Conservation (phyloP, 1,140 invertebrate genomes). For the Chelonus insularis region DNA sequence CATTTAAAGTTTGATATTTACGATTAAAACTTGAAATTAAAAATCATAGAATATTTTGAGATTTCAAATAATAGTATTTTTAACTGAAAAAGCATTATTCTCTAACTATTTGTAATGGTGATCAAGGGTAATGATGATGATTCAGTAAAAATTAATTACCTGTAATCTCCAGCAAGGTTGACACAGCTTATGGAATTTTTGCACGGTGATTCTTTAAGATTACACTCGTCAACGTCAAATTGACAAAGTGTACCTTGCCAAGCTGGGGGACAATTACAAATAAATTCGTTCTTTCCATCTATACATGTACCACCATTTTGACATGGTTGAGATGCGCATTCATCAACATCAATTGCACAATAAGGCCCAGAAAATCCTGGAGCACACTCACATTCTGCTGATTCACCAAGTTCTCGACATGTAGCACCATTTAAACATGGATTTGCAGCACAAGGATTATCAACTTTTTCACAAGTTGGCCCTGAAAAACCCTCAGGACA, state of each 20-base stretch:
- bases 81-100: neutral
- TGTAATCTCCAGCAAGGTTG: constrained; percentile 81
- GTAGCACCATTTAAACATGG: constrained; percentile 87
- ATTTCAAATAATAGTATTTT: neutral
- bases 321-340: constrained; percentile 82
- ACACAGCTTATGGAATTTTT: constrained; percentile 80
- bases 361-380: constrained; percentile 82
- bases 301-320: constrained; percentile 85
- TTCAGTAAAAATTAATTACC: constrained; percentile 41
- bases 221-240: constrained; percentile 65
- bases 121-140: constrained; percentile 1
- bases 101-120: neutral
- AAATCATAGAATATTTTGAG: no score
- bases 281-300: constrained; percentile 74
- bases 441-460: constrained; percentile 86
- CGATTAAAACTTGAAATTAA: no score
- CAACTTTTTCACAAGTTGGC: constrained; percentile 85
- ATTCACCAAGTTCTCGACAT: constrained; percentile 64
- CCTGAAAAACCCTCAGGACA: constrained; percentile 92
- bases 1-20: no score
- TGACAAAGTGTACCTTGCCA: constrained; percentile 84
- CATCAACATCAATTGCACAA: constrained; percentile 81
- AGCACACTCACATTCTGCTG: constrained; percentile 74
- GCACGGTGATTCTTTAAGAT: constrained; percentile 66
- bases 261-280: constrained; percentile 76